These are phyloP conservation scores for Diarsia rubi DNA, from an alignment of 2,888 invertebrate species.

Conservation along the genomic window DNA sequence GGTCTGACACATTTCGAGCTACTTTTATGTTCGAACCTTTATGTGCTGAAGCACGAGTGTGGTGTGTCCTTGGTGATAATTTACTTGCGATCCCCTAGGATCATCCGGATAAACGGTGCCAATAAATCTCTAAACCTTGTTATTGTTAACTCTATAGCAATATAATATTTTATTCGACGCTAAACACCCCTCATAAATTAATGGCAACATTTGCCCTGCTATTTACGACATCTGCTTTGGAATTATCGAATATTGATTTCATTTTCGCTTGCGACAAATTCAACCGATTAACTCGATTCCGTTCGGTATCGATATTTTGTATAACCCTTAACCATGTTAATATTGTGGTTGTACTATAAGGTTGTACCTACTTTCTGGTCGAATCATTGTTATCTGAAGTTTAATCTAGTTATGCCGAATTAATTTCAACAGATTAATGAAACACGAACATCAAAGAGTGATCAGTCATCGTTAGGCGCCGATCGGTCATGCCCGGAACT, in stretches of 20 bases:
- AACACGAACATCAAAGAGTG: slow-evolving; percentile 63
- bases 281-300: slow-evolving; percentile 43
- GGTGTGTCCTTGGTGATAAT: slow-evolving; percentile 74
- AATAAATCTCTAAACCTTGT: slow-evolving; percentile 79
- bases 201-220: slow-evolving; percentile 65
- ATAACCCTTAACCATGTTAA: slow-evolving; percentile 8
- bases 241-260: slow-evolving; percentile 68
- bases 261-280: slow-evolving; percentile 55
- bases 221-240: slow-evolving; percentile 67
- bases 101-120: slow-evolving; percentile 79
- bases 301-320: slow-evolving; percentile 17
- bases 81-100: slow-evolving; percentile 75
- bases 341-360: slow-evolving; percentile 10
- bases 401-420: slow-evolving; percentile 40
- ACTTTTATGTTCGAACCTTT: slow-evolving; percentile 9
- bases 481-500: slow-evolving; percentile 70
- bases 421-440: slow-evolving; percentile 51
- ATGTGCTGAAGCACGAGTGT: slow-evolving; percentile 39
- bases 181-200: slow-evolving; percentile 70
- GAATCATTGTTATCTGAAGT: slow-evolving; percentile 3
- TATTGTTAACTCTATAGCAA: slow-evolving; percentile 72
- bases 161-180: slow-evolving; percentile 73
- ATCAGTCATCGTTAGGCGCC: slow-evolving; percentile 73
- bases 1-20: slow-evolving; percentile 5
- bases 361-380: neutral